Evolutionary conservation across 2,113 vertebrate genomes (phyloP), one percentile per base, ranked within the genome.

Genomic region (Actinemys pallida): DNA sequence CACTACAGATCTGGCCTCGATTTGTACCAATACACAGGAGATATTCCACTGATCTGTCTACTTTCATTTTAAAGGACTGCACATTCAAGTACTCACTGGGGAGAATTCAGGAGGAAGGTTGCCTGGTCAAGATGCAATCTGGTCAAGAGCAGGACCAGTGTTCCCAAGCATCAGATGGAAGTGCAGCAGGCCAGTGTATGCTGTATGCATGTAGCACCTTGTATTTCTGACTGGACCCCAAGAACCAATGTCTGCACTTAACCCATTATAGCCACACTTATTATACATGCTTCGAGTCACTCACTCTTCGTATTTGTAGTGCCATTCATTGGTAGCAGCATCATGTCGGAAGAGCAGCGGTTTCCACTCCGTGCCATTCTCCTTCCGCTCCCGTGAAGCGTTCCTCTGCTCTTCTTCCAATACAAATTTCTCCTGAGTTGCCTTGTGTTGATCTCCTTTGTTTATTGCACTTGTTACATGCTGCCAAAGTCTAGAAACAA

Each of bases 371-470:
- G 57, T 79, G 86, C 94, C 56, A 0, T 91, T 98, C 62, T 99
- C 99, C 95, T 98, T 99, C 72, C 98, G 97, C 91, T 99, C 99
- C 6, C 94, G 98, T 84, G 98, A 94, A 0, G 98, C 98, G n/a
- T 89, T 98, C 69, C 99, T 98, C 97, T 99, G 99, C 2, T 99
- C 99, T 87, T 99, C 99, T 95, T 99, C 99, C 94, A 99, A 96
- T 1, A 98, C 97, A 89, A 98, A 99, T 96, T 99, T 99, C 87
- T 99, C 99, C 97, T 99, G 99, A 0, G 99, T 99, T 6, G 99
- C 99, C 90, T 95, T 98, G 92, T 99, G 90, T 94, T 99, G 99
- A 98, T 99, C 99, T 0, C 98, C 99, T 76, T 99, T 98, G 82
- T 95, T 76, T 94, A 99, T 99, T 93, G 99, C 99, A 80, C 97